These are phyloP conservation scores for Chaetodon auriga DNA, from an alignment of 2,113 vertebrate species.

Conservation along the genomic window DNA sequence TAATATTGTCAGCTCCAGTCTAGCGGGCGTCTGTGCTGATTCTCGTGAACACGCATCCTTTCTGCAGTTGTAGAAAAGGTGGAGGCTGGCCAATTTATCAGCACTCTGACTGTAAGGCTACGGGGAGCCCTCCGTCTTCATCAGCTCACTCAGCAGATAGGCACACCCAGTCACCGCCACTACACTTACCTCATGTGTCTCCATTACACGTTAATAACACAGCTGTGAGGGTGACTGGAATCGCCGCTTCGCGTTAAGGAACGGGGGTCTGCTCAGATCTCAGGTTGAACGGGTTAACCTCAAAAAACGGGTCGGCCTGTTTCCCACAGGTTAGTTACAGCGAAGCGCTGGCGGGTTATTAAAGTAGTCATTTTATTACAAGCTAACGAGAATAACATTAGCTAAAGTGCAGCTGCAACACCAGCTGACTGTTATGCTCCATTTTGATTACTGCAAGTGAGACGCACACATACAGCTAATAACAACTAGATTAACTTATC, in stretches of 20 bases:
- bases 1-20: slow-evolving; percentile 70
- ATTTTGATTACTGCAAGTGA: slow-evolving; percentile 8
- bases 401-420: background rate
- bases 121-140: slow-evolving; percentile 77
- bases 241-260: slow-evolving; percentile 34
- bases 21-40: slow-evolving; percentile 48
- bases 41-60: slow-evolving; percentile 54
- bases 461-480: slow-evolving; percentile 4
- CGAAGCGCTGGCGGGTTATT: background rate
- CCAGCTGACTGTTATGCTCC: slow-evolving; percentile 4
- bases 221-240: slow-evolving; percentile 42
- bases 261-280: slow-evolving; percentile 14
- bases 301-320: background rate
- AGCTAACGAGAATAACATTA: slow-evolving; percentile 41
- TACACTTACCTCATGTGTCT: slow-evolving; percentile 71
- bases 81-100: slow-evolving; percentile 69
- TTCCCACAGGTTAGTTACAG: slow-evolving; percentile 16
- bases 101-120: slow-evolving; percentile 66
- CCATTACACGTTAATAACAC: slow-evolving; percentile 70
- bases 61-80: slow-evolving; percentile 45
- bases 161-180: slow-evolving; percentile 67
- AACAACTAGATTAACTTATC: background rate
- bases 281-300: slow-evolving; percentile 43
- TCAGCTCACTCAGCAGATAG: slow-evolving; percentile 73
- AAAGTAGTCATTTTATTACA: slow-evolving; percentile 22